Percentiles rank a stretch among this genome's conserved stretches.
These are phyloP conservation scores for Trachythela sp. DNA, from an alignment of 64 coral and sea anemone species.

Conservation along the genomic window DNA sequence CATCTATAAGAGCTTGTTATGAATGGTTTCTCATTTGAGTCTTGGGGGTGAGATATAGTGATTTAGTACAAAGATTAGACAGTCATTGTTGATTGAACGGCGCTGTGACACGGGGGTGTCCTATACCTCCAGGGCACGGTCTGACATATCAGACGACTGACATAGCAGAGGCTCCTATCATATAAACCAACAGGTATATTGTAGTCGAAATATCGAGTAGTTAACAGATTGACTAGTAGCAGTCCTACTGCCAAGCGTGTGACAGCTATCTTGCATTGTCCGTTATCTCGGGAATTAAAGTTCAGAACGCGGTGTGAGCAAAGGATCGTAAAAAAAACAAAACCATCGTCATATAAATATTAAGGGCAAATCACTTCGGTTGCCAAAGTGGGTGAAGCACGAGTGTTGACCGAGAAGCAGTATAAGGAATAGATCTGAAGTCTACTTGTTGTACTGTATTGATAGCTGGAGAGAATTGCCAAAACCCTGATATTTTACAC, in stretches of 20 bases:
- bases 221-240: background rate
- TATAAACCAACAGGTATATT: background rate
- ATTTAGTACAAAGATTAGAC: background rate
- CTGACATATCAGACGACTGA: background rate
- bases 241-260: background rate
- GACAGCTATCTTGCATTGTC: background rate
- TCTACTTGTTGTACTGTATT: background rate
- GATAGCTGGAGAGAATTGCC: background rate
- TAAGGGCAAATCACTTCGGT: background rate
- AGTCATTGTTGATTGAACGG: background rate
- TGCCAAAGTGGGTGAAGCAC: background rate
- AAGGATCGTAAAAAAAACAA: background rate
- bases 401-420: background rate
- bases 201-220: background rate
- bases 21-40: background rate
- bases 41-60: background rate
- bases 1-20: background rate
- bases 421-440: background rate
- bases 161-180: background rate
- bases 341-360: background rate
- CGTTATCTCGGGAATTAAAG: background rate
- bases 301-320: background rate
- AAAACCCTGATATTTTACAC: background rate
- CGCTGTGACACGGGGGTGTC: background rate
- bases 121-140: slow-evolving; percentile 6